Evolutionary conservation across 2,113 vertebrate genomes (phyloP).

Genomic region (Castor canadensis): DNA sequence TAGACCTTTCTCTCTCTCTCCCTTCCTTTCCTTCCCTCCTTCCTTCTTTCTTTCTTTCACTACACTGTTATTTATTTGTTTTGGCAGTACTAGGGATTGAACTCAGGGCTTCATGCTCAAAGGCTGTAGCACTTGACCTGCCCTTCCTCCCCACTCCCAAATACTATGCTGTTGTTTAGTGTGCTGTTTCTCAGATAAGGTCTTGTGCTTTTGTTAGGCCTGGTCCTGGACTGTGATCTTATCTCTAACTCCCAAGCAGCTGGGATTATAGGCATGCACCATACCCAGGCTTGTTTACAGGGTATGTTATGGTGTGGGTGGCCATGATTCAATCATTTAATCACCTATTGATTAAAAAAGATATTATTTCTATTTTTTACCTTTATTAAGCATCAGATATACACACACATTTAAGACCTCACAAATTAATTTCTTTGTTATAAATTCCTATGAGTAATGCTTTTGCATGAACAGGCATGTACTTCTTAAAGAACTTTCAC

Average conservation of each 20-base stretch:
- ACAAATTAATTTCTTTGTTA: neutral
- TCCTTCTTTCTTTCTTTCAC: no score
- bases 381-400: neutral
- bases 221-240: neutral
- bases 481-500: neutral
- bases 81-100: no score
- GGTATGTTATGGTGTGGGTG: neutral
- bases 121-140: no score
- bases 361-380: neutral
- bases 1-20: neutral
- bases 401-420: neutral
- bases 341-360: neutral
- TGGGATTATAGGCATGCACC: no score
- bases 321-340: neutral
- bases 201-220: no score
- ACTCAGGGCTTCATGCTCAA: no score
- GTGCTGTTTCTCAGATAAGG: no score
- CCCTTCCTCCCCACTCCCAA: no score
- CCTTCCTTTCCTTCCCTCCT: neutral
- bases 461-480: neutral
- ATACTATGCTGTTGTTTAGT: no score
- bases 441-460: neutral
- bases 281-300: neutral
- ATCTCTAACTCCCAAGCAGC: no score
- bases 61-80: no score